These are phyloP conservation scores for Ptilodon capucinus DNA, from an alignment of 2,888 invertebrate genomes.

Conservation along the genomic window DNA sequence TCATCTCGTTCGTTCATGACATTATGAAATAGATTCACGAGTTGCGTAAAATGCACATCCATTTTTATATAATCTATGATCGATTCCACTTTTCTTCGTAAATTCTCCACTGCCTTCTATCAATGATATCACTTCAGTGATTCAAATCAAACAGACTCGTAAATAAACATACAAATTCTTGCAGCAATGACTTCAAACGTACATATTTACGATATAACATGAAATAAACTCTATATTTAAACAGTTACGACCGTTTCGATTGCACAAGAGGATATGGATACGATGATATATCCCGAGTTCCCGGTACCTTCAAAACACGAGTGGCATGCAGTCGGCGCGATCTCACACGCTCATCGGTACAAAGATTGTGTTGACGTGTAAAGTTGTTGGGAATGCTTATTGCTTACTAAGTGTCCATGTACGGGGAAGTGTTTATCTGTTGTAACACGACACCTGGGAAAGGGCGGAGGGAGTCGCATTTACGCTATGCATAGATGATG, in stretches of 20 bases:
- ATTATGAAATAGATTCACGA: constrained; percentile 41
- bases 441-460: constrained; percentile 58
- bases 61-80: too few species aligned
- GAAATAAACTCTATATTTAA: background rate
- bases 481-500: background rate
- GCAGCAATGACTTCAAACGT: constrained; percentile 9
- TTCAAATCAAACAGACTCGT: too few species aligned
- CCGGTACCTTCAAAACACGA: constrained; percentile 21
- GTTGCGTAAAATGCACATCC: constrained; percentile 23
- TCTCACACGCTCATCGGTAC: constrained; percentile 22
- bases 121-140: too few species aligned
- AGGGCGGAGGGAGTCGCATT: constrained; percentile 15
- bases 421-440: constrained; percentile 62
- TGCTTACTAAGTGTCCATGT: constrained; percentile 53
- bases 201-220: background rate
- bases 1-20: constrained; percentile 38
- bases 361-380: constrained; percentile 10
- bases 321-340: constrained; percentile 8
- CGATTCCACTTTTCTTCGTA: too few species aligned
- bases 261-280: constrained; percentile 3
- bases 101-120: too few species aligned
- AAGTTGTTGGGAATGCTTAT: constrained; percentile 42
- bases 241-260: constrained; percentile 2
- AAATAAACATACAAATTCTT: constrained; percentile 4
- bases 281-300: constrained; percentile 9